Evolutionary conservation across 2,113 vertebrate species (phyloP).

Genomic region (Collichthys lucidus): DNA sequence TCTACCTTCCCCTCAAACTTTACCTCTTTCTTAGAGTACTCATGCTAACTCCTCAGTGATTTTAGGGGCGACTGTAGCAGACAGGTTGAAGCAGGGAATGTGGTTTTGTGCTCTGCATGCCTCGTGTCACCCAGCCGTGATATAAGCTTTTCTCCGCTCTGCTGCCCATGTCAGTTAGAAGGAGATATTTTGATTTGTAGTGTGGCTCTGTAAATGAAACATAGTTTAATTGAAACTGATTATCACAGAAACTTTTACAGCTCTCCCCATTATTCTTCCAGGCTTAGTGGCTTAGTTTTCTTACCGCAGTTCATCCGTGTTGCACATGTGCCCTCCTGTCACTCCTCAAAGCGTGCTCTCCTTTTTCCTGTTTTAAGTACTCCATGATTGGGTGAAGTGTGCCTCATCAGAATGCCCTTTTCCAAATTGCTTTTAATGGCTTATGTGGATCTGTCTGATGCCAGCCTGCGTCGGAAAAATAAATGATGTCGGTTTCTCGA

Average conservation of each 20-base stretch:
- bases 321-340: slow-evolving; percentile 48
- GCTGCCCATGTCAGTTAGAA: slow-evolving; percentile 28
- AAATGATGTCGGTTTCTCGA: slow-evolving; percentile 72
- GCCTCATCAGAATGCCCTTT: slow-evolving; percentile 68
- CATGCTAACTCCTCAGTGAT: neutral
- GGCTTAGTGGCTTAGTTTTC: slow-evolving; percentile 26
- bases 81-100: slow-evolving; percentile 10
- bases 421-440: slow-evolving; percentile 76
- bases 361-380: slow-evolving; percentile 38
- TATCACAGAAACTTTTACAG: slow-evolving; percentile 49
- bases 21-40: neutral
- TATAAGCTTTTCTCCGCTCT: neutral
- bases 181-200: slow-evolving; percentile 33
- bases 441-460: slow-evolving; percentile 60
- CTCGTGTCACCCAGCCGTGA: neutral
- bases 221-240: slow-evolving; percentile 56
- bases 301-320: slow-evolving; percentile 10
- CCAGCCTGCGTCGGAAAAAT: slow-evolving; percentile 71
- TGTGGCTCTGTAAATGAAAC: slow-evolving; percentile 49
- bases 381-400: slow-evolving; percentile 54
- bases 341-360: slow-evolving; percentile 6
- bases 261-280: slow-evolving; percentile 18
- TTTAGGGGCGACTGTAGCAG: neutral
- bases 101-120: neutral
- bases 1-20: neutral